Percentiles rank a stretch among this genome's conserved stretches.
These are phyloP conservation scores for Cataglyphis rosenhaueri DNA, from an alignment of 2,888 invertebrate genomes.

Conservation along the genomic window DNA sequence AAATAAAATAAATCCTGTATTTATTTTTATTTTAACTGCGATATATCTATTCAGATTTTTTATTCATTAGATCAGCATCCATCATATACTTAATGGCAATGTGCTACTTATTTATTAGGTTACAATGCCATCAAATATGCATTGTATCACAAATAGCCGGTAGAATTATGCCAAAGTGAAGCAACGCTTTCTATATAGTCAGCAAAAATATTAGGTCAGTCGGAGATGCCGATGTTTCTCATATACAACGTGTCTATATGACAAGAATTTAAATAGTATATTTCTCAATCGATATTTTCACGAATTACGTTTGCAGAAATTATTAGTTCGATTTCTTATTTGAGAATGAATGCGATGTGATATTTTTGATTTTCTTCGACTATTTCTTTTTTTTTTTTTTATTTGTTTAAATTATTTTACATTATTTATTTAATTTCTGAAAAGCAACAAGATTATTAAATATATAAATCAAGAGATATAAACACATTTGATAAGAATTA, in stretches of 20 bases:
- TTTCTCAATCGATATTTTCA: not conserved
- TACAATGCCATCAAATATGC: conserved; percentile 66
- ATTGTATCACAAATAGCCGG: conserved; percentile 62
- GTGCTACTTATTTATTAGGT: conserved; percentile 70
- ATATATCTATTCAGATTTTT: not conserved
- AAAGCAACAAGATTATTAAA: not conserved
- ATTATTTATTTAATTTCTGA: not conserved
- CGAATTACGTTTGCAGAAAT: not conserved
- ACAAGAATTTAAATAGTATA: conserved; percentile 12
- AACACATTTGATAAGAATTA: not conserved
- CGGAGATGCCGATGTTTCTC: conserved; percentile 23
- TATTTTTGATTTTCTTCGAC: conserved; percentile 46
- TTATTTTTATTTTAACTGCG: not conserved
- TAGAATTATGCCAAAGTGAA: conserved; percentile 71
- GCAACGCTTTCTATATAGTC: conserved; percentile 44
- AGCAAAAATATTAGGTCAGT: conserved; percentile 63
- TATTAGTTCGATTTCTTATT: not conserved
- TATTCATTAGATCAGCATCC: not conserved
- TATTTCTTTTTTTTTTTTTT: conserved; percentile 64
- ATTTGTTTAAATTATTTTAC: not conserved
- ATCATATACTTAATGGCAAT: conserved; percentile 1
- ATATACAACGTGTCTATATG: not conserved
- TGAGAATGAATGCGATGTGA: not conserved
- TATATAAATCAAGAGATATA: not conserved
- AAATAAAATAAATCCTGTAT: not conserved